Base-by-base conservation (phyloP, 92 coral and sea anemone species). In the Bergia puertoricense region DNA sequence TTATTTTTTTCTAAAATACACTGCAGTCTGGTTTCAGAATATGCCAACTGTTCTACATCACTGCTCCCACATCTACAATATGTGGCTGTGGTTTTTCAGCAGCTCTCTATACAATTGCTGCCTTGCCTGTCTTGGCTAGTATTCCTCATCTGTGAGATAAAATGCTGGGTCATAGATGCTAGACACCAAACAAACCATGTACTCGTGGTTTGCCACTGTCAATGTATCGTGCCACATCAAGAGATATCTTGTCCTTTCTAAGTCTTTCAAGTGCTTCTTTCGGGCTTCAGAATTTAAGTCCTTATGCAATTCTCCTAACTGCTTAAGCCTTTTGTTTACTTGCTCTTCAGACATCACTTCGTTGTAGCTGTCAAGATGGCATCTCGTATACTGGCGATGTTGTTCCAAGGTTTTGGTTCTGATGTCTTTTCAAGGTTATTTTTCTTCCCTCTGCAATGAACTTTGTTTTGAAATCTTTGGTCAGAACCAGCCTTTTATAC, bases 141-240 rank as follows among this genome's bases (percentile, higher is more conserved):
- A 73, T 73, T 23, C 44, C 15, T 73, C 43, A 37, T 37, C 43
- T 23, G 78, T 74, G 45, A 74, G 16, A 39, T 37, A 74, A 22
- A 74, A 74, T 2, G 78, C n/a, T 74, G 78, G 78, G 46, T 74
- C 78, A 38, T 74, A 74, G 46, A 74, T 39, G 13, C 16, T 37
- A 37, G 46, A 74, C 16, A 74, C 45, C 46, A 74, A 74, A 46
- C 45, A 74, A 39, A 74, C 45, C 46, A 74, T 37, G 78, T 73
- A 73, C 20, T 37, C 38, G 30, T 67, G 74, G 20, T 67, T 67
- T 18, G 74, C 74, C 20, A 67, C 30, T 23, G 7, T 73, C 37
- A 43, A 73, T 5, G 79, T 40, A 38, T 74, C 79, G 2, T 74
- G 79, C 79, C 79, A 74, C 22, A 74, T 16, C 79, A 74, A 74